Evolutionary conservation across 2,888 invertebrate genomes (phyloP).

Genomic region (Mechanitis mazaeus): DNA sequence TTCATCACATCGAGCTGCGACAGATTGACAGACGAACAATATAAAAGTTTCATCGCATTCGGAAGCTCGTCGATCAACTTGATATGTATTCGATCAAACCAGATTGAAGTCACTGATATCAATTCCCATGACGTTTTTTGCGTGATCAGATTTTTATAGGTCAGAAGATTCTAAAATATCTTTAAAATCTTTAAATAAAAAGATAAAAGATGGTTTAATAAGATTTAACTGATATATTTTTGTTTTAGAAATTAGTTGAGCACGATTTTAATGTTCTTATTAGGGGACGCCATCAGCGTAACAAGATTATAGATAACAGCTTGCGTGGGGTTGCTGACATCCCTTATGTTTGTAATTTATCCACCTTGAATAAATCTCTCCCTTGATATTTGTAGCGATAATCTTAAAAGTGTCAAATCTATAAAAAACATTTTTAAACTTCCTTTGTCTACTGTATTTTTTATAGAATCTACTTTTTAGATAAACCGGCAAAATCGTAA

Average conservation of each 20-base stretch:
- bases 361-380: slow-evolving; percentile 25
- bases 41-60: slow-evolving; percentile 47
- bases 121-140: slow-evolving; percentile 25
- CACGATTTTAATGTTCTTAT: slow-evolving; percentile 10
- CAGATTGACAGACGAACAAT: slow-evolving; percentile 53
- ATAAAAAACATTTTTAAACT: slow-evolving; percentile 28
- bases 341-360: slow-evolving; percentile 17
- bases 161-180: background rate
- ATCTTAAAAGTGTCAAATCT: slow-evolving; percentile 46
- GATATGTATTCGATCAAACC: slow-evolving; percentile 60
- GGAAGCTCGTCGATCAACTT: slow-evolving; percentile 66
- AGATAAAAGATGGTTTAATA: slow-evolving; percentile 3
- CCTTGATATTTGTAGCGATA: slow-evolving; percentile 43
- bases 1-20: slow-evolving; percentile 20
- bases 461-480: background rate
- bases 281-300: slow-evolving; percentile 13
- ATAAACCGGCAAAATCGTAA: no score
- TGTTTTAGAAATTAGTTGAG: slow-evolving; percentile 2
- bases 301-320: slow-evolving; percentile 22
- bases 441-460: slow-evolving; percentile 14
- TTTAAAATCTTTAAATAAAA: no score
- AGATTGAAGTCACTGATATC: slow-evolving; percentile 53
- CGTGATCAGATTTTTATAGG: slow-evolving; percentile 16
- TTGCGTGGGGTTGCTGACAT: slow-evolving; percentile 18
- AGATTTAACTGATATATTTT: background rate